Percentiles rank a stretch among this genome's conserved stretches.
Conservation (phyloP, 2,797 vertebrate genomes). For the Denticeps clupeoides region DNA sequence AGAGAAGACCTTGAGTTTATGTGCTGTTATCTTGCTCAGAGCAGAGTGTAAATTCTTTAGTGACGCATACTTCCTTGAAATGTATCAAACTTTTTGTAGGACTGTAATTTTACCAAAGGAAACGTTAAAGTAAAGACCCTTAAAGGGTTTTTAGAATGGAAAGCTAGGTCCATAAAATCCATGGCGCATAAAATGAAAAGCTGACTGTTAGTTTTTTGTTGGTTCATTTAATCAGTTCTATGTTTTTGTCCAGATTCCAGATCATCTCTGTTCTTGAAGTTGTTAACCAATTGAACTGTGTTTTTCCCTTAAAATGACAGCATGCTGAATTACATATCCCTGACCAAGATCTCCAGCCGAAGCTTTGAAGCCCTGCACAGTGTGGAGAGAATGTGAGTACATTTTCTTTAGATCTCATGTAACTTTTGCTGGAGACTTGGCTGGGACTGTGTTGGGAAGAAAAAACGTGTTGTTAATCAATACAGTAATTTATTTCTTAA, state of each 20-base stretch:
- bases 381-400: slow-evolving; percentile 70
- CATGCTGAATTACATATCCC: slow-evolving; percentile 62
- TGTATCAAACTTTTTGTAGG: slow-evolving; percentile 2
- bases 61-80: slow-evolving; percentile 9
- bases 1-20: not conserved
- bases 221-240: not conserved
- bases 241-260: not conserved
- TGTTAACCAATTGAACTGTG: no score
- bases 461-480: no score
- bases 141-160: no score
- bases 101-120: not conserved
- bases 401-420: no score
- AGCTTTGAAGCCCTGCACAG: slow-evolving; percentile 67
- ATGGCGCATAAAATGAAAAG: no score
- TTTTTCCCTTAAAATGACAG: slow-evolving; percentile 42
- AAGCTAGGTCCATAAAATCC: no score
- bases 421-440: no score
- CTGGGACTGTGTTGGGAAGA: no score
- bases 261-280: not conserved
- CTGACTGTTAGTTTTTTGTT: not conserved
- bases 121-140: no score
- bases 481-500: no score
- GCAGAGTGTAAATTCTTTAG: not conserved
- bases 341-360: slow-evolving; percentile 64
- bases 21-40: slow-evolving; percentile 4